Conservation (phyloP, 2,888 invertebrate species). For the Chrysolina oricalcia region DNA sequence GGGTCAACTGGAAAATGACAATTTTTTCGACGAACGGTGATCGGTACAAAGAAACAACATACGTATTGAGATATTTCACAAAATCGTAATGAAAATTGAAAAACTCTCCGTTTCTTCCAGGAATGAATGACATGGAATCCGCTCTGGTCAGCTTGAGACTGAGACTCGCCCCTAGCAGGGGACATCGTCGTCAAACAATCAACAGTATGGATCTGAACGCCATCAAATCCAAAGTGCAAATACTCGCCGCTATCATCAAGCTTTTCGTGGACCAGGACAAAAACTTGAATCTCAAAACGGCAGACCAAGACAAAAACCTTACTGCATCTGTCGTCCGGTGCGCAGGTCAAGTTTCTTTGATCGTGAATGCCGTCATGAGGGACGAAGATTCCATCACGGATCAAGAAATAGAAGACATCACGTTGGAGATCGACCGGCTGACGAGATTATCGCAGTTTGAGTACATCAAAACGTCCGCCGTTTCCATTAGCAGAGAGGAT, state of each 20-base stretch:
- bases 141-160: background rate
- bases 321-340: background rate
- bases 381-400: conserved; percentile 59
- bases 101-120: background rate
- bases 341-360: conserved; percentile 53
- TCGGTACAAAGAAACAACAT: too few relatives aligned
- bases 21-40: too few relatives aligned
- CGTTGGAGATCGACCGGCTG: conserved; percentile 63
- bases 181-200: conserved; percentile 49
- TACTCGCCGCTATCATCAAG: conserved; percentile 54
- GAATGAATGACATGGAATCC: background rate
- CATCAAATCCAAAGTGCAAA: conserved; percentile 54
- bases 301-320: background rate
- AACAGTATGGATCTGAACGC: conserved; percentile 50
- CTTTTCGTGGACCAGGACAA: conserved; percentile 31
- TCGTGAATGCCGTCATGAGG: conserved; percentile 51
- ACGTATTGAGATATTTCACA: too few relatives aligned
- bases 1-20: too few relatives aligned
- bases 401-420: conserved; percentile 65
- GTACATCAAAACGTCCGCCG: background rate
- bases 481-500: conserved; percentile 32
- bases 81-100: too few relatives aligned
- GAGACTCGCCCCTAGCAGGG: conserved; percentile 23
- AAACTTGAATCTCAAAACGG: too few relatives aligned
- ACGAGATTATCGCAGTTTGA: conserved; percentile 60